Evolutionary conservation across 2,888 invertebrate species (phyloP).

Genomic region (Clanis bilineata): DNA sequence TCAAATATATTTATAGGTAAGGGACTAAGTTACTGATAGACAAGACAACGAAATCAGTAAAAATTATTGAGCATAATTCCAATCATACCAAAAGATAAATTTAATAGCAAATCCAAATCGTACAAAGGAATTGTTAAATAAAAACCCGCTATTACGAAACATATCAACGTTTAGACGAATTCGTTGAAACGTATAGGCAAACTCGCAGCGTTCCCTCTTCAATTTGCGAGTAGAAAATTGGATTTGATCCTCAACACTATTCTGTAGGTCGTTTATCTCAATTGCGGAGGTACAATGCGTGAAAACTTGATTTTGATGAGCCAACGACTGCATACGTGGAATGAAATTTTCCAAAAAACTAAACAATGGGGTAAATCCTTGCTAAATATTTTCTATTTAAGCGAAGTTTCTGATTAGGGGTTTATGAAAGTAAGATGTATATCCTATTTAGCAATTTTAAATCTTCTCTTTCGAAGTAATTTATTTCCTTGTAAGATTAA

Average conservation of each 20-base stretch:
- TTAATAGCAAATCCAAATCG: background rate
- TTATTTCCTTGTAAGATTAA: too few relatives aligned
- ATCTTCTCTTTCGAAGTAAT: too few relatives aligned
- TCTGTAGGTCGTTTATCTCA: constrained; percentile 68
- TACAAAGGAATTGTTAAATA: background rate
- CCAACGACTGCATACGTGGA: constrained; percentile 13
- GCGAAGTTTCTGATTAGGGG: too few relatives aligned
- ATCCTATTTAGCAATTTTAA: too few relatives aligned
- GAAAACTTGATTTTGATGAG: constrained; percentile 44
- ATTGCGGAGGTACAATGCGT: constrained; percentile 51
- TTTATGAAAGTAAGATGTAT: too few relatives aligned
- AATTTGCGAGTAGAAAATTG: constrained; percentile 65
- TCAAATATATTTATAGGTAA: too few relatives aligned
- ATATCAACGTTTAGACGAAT: constrained; percentile 36
- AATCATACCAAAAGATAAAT: too few relatives aligned
- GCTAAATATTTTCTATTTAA: too few relatives aligned
- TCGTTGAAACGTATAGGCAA: constrained; percentile 39
- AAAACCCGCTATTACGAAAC: constrained; percentile 29
- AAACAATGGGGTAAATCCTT: background rate
- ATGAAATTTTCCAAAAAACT: constrained; percentile 2
- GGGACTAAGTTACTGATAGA: too few relatives aligned
- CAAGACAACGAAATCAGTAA: too few relatives aligned
- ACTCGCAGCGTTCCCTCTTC: constrained; percentile 51
- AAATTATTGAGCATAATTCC: too few relatives aligned
- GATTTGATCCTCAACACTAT: constrained; percentile 68